These are phyloP conservation scores for Rotaria socialis DNA, from an alignment of 2,888 invertebrate genomes.

Conservation along the genomic window DNA sequence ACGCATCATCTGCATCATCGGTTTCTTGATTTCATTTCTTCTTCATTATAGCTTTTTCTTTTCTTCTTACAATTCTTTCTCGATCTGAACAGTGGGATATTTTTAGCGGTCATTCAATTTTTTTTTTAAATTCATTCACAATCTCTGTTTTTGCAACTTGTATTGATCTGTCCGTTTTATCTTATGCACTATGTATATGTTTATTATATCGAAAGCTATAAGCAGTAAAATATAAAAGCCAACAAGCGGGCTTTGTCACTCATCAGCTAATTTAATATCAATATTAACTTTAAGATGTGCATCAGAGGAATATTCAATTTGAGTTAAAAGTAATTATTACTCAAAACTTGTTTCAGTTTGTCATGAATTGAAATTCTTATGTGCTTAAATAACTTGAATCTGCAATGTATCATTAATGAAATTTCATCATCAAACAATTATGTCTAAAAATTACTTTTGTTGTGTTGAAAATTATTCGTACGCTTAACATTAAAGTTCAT, in stretches of 20 bases:
- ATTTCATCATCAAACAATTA: no score
- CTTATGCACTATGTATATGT: conserved; percentile 16
- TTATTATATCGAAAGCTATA: not conserved
- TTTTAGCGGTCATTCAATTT: not conserved
- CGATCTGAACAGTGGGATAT: conserved; percentile 1
- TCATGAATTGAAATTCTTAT: no score
- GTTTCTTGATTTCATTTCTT: not conserved
- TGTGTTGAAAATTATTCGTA: no score
- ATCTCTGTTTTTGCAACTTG: not conserved
- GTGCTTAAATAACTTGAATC: no score
- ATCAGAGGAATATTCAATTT: no score
- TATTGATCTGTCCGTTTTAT: not conserved
- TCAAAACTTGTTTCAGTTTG: no score
- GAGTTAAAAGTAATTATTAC: no score
- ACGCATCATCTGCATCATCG: not conserved
- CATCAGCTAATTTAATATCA: no score
- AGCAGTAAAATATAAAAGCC: not conserved
- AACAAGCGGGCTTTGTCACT: not conserved
- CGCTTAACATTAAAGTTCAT: no score
- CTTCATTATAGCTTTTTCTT: not conserved
- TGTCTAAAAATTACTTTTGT: no score
- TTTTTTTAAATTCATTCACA: not conserved
- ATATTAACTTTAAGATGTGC: no score
- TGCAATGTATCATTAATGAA: no score
- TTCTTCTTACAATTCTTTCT: not conserved